Percentiles rank a stretch among this genome's conserved stretches.
Evolutionary conservation across 2,888 invertebrate genomes (phyloP).

Genomic region (Eurytoma californica): DNA sequence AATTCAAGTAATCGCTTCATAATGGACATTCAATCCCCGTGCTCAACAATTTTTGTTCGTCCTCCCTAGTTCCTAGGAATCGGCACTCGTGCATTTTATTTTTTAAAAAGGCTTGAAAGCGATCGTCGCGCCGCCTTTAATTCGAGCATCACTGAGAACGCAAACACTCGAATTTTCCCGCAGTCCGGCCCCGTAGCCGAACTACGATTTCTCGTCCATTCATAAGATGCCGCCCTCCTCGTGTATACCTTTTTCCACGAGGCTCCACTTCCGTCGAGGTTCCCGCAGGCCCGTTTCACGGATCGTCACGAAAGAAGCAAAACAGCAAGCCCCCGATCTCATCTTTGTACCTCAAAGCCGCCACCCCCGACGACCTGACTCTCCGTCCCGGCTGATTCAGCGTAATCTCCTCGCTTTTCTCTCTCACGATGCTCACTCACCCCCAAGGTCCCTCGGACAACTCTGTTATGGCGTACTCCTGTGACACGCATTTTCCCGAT

Average conservation of each 20-base stretch:
- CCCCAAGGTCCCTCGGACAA: not conserved
- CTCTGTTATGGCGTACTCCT: not conserved
- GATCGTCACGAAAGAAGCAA: constrained; percentile 38
- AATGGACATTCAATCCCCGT: constrained; percentile 15
- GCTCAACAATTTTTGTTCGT: not conserved
- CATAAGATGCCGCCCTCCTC: not conserved
- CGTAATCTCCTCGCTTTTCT: not conserved
- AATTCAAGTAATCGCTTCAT: constrained; percentile 18
- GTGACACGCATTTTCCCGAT: too few species aligned
- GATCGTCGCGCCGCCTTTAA: constrained; percentile 29
- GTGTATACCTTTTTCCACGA: constrained; percentile 15
- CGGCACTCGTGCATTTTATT: not conserved
- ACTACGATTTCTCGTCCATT: constrained; percentile 10
- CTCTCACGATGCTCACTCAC: constrained; percentile 46
- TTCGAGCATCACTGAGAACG: constrained; percentile 52
- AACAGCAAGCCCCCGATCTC: constrained; percentile 43
- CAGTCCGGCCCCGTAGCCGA: constrained; percentile 4
- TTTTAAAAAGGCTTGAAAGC: constrained; percentile 39
- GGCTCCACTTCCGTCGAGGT: constrained; percentile 36
- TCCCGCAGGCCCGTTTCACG: constrained; percentile 39
- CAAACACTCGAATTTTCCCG: constrained; percentile 54
- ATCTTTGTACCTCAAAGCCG: constrained; percentile 30
- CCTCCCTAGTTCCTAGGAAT: not conserved
- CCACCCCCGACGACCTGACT: constrained; percentile 36
- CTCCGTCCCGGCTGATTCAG: constrained; percentile 5